Evolutionary conservation across 2,888 invertebrate genomes (phyloP).

Genomic region (Agriopis leucophaearia): DNA sequence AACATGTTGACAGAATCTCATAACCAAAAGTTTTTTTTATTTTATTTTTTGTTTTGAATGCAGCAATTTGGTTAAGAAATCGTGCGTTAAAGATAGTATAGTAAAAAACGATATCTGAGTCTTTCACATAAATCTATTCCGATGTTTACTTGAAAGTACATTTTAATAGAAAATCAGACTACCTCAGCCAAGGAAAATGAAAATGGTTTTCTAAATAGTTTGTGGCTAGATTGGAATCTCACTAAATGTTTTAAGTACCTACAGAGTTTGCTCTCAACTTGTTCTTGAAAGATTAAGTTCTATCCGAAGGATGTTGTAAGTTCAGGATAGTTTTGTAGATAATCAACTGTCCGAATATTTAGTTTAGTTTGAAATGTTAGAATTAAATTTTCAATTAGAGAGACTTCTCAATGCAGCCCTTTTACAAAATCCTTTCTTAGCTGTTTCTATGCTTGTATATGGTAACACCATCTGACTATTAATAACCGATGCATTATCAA

Average conservation of each 20-base stretch:
- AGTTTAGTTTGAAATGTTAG: neutral
- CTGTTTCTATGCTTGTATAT: too few species aligned
- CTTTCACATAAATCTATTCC: neutral
- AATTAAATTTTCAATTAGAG: too few species aligned
- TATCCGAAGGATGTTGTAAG: neutral
- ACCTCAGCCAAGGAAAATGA: too few species aligned
- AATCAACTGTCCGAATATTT: neutral
- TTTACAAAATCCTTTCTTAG: too few species aligned
- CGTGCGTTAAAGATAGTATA: neutral
- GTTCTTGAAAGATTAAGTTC: slow-evolving; percentile 2
- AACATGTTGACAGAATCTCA: neutral
- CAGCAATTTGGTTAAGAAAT: slow-evolving; percentile 2
- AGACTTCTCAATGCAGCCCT: too few species aligned
- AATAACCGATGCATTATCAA: too few species aligned
- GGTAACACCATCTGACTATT: too few species aligned
- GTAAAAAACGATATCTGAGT: neutral
- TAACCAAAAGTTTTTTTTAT: neutral
- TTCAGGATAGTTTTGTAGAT: neutral
- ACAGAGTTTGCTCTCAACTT: neutral
- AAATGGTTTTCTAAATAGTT: neutral
- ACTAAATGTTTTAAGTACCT: neutral
- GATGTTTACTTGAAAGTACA: neutral
- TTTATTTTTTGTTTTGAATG: neutral
- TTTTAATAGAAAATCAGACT: too few species aligned
- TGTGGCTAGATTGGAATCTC: neutral